Evolutionary conservation across 2,888 invertebrate species (phyloP), one percentile per base, ranked within the genome.

Genomic region (Pollenia angustigena): DNA sequence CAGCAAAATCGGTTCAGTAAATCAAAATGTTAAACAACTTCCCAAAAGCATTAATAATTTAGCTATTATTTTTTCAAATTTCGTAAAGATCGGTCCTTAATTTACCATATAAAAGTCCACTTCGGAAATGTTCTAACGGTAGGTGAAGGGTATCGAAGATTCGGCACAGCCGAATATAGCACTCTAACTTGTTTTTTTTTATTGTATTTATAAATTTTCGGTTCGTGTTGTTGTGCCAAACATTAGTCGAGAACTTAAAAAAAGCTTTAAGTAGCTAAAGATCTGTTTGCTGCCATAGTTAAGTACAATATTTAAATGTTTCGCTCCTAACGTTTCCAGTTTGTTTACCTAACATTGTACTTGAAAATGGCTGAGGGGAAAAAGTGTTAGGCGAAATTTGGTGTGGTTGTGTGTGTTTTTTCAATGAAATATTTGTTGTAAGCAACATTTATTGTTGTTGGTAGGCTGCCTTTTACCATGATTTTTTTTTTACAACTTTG

Each of bases 261-360:
- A 76, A 85, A 72, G 23, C 72, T 44, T 60, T 74, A 79, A 85
- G 81, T 79, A 85, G 81, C 76, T 66, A 54, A 64, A 79, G 72
- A 81, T 72, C 32, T 54, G 62, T 40, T 58, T 14, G 32, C 23
- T 32, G 1, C 32, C 23, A 58, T 32, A 32, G 4, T 1, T 10
- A 78, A 56, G 40, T 60, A 32, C 32, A 32, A 32, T 32, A 69
- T 79, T 79, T 69, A 48, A 68, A 78, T 62, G 44, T 54, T 18
- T 48, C 62, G 54, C 10, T 16, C 12, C 12, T 42, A 62, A 32
- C 23, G 42, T n/a, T 32, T 71, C 0, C 46, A 16, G 7, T 16
- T 44, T 85, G 72, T 84, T 87, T 87, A 76, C 42, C 56, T 87
- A 84, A 84, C 81, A 84, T 81, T 87, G 72, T 56, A 87, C 87